A percentile compares a stretch with the other conserved stretches of the same genome.
These are phyloP conservation scores for Penaeus japonicus DNA, from an alignment of 1,140 invertebrate genomes.

Conservation along the genomic window DNA sequence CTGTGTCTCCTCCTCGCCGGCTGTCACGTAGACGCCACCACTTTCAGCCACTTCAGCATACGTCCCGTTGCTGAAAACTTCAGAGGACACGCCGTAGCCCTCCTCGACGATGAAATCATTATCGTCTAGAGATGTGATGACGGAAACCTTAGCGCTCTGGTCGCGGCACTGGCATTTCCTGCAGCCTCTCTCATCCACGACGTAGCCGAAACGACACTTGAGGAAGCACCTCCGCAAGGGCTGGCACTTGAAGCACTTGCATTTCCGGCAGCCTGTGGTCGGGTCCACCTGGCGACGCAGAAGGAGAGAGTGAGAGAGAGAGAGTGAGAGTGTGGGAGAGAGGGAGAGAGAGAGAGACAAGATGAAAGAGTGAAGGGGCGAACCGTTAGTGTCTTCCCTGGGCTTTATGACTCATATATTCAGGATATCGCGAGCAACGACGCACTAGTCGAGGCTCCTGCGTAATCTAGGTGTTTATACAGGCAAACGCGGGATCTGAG, in stretches of 20 bases:
- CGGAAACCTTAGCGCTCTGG: not conserved
- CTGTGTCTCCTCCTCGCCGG: not conserved
- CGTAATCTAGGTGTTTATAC: too few relatives aligned
- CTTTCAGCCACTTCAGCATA: not conserved
- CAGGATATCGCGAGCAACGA: too few relatives aligned
- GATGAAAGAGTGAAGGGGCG: too few relatives aligned
- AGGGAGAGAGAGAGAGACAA: slow-evolving; percentile 25
- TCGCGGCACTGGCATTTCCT: slow-evolving; percentile 18
- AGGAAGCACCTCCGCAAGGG: not conserved
- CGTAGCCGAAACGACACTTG: not conserved
- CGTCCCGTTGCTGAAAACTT: not conserved
- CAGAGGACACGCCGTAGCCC: not conserved
- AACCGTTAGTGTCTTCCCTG: too few relatives aligned
- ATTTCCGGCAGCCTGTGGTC: not conserved
- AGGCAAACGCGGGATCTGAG: too few relatives aligned
- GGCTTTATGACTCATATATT: too few relatives aligned
- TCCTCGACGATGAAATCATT: not conserved
- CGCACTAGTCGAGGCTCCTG: too few relatives aligned
- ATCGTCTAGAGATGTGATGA: not conserved
- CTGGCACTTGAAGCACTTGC: slow-evolving; percentile 10
- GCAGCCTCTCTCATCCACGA: slow-evolving; percentile 8
- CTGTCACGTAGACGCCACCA: not conserved
- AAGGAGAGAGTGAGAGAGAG: not conserved
- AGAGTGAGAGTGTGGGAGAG: slow-evolving; percentile 19
- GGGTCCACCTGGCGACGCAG: not conserved